Percentiles rank a stretch among this genome's conserved stretches.
phyloP scores from a whole-genome alignment of 35 echinoderm and acorn worm species.

The Anneissia japonica region DNA sequence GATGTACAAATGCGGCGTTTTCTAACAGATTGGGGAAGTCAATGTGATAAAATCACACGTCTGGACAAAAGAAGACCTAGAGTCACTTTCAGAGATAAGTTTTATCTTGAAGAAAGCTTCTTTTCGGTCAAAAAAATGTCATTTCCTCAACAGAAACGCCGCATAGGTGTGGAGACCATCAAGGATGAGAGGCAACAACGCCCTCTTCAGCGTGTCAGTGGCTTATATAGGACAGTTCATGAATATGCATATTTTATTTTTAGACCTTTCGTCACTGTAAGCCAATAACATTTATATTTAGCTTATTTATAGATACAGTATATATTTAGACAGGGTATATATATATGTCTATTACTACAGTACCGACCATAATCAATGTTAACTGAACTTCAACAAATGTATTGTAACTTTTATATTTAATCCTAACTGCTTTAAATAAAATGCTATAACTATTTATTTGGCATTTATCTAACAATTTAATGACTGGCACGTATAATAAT shows the following conservation, averaged over 20 bases:
- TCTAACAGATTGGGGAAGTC: neutral
- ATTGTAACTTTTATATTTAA: too few species aligned
- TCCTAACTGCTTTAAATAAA: too few species aligned
- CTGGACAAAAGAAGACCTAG: neutral
- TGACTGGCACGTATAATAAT: too few species aligned
- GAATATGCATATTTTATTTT: neutral
- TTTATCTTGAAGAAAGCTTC: neutral
- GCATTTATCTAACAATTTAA: too few species aligned
- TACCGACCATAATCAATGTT: too few species aligned
- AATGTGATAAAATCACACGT: constrained; percentile 1
- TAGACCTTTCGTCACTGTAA: neutral
- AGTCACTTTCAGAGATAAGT: neutral
- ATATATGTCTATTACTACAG: too few species aligned
- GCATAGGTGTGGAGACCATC: neutral
- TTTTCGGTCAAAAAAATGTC: neutral
- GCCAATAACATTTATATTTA: too few species aligned
- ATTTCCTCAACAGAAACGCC: neutral
- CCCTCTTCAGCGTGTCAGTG: neutral
- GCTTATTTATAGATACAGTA: too few species aligned
- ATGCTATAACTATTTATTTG: too few species aligned
- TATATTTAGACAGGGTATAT: too few species aligned
- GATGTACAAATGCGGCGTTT: neutral
- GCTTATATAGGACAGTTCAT: neutral
- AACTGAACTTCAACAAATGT: too few species aligned
- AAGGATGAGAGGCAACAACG: constrained; percentile 1